These are phyloP conservation scores for Apis laboriosa DNA, from an alignment of 1,140 invertebrate genomes.

Conservation along the genomic window DNA sequence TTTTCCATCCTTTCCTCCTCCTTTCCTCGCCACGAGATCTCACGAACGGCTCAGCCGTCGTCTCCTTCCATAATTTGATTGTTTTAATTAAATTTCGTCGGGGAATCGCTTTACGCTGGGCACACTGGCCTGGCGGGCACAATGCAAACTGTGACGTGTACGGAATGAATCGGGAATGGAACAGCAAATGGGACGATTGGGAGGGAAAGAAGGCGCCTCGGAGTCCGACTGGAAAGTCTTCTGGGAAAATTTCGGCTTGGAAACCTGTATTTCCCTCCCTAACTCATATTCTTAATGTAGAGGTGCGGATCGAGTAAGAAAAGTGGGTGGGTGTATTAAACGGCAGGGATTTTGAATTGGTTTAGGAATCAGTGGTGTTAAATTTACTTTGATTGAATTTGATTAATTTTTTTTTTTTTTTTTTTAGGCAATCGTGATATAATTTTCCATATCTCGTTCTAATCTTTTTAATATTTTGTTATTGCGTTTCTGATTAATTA, in stretches of 20 bases:
- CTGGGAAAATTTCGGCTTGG: slow-evolving; percentile 16
- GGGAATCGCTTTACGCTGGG: slow-evolving; percentile 79
- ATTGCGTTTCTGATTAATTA: too few relatives aligned
- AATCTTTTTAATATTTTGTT: too few relatives aligned
- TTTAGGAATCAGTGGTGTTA: too few relatives aligned
- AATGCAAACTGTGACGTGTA: slow-evolving; percentile 80
- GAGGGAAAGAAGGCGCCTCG: background rate
- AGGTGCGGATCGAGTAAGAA: background rate
- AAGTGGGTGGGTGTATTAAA: background rate
- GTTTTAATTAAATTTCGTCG: slow-evolving; percentile 81
- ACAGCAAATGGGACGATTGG: slow-evolving; percentile 67
- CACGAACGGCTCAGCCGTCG: slow-evolving; percentile 71
- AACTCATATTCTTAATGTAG: background rate
- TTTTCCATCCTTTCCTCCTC: slow-evolving; percentile 60
- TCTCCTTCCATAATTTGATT: slow-evolving; percentile 80
- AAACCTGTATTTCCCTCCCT: background rate
- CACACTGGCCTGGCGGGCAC: slow-evolving; percentile 76
- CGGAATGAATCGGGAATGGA: slow-evolving; percentile 76
- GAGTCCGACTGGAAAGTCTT: slow-evolving; percentile 13
- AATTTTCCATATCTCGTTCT: too few relatives aligned
- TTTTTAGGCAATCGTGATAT: too few relatives aligned
- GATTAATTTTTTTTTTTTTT: too few relatives aligned
- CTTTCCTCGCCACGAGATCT: slow-evolving; percentile 62
- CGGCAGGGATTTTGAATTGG: background rate
- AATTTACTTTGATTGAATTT: too few relatives aligned